Percentiles rank a stretch among this genome's conserved stretches.
phyloP scores from a whole-genome alignment of 2,888 invertebrate genomes.

The Choreutis nemorana region DNA sequence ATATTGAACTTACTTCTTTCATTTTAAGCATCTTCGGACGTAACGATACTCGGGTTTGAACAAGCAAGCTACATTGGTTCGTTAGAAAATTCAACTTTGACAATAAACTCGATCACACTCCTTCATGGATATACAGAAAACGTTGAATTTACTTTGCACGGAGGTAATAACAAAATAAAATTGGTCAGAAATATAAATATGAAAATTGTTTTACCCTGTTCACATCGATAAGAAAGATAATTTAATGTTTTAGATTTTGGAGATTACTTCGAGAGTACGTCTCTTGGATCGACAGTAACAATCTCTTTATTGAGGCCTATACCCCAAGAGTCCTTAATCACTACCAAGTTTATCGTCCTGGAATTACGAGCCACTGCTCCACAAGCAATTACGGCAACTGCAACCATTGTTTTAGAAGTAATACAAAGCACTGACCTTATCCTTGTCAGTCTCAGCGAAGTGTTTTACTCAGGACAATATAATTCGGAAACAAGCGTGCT shows the following conservation, averaged over 20 bases:
- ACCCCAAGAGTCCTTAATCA: conserved; percentile 5
- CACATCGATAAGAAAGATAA: no score
- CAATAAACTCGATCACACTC: conserved; percentile 10
- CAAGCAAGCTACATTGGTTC: conserved; percentile 14
- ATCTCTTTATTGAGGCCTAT: conserved; percentile 4
- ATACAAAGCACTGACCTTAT: no score
- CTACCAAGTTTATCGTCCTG: conserved; percentile 3
- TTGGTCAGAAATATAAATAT: no score
- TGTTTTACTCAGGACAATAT: conserved; percentile 19
- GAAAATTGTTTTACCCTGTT: no score
- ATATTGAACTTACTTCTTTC: no score
- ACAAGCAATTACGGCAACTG: conserved; percentile 5
- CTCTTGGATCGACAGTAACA: conserved; percentile 4
- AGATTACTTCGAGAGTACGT: conserved; percentile 16
- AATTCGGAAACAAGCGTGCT: conserved; percentile 11
- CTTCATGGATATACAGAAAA: conserved; percentile 14
- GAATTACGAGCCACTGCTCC: conserved; percentile 7
- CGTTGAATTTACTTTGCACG: conserved; percentile 12
- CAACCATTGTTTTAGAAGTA: conserved; percentile 6
- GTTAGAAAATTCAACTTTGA: conserved; percentile 12
- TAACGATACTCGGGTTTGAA: conserved; percentile 11
- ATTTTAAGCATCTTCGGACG: background rate
- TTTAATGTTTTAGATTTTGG: conserved; percentile 20
- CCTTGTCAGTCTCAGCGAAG: no score
- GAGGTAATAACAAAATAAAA: conserved; percentile 14